These are phyloP conservation scores for Pseudorasbora parva DNA, from an alignment of 2,113 vertebrate genomes.

Conservation along the genomic window DNA sequence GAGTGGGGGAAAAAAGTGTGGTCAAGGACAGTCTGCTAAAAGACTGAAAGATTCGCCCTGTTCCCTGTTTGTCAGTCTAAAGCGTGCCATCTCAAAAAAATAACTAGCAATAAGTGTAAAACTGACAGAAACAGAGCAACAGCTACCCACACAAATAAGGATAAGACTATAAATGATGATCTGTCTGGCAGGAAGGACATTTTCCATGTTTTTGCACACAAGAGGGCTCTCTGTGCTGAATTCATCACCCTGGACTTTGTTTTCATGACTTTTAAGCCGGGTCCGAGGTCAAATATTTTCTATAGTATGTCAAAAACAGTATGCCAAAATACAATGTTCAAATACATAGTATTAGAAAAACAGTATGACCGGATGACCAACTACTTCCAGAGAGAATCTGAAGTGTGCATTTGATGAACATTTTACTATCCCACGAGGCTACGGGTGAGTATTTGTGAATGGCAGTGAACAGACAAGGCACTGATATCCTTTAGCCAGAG, in stretches of 20 bases:
- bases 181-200: conserved; percentile 34
- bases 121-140: conserved; percentile 11
- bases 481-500: too few species aligned
- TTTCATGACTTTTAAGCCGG: too few species aligned
- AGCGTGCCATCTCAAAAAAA: conserved; percentile 5
- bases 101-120: not conserved
- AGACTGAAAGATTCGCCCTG: not conserved
- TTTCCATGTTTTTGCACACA: conserved; percentile 44
- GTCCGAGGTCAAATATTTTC: too few species aligned
- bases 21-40: conserved; percentile 13
- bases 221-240: conserved; percentile 30
- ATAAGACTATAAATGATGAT: conserved; percentile 36
- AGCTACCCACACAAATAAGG: conserved; percentile 27
- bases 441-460: too few species aligned
- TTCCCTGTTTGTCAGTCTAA: not conserved
- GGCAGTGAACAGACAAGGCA: too few species aligned
- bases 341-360: too few species aligned
- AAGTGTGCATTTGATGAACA: too few species aligned
- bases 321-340: too few species aligned
- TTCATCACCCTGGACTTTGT: conserved; percentile 26
- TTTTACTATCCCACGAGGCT: too few species aligned
- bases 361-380: too few species aligned
- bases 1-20: conserved; percentile 34
- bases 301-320: too few species aligned
- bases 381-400: too few species aligned